Base-by-base conservation (phyloP, 2,888 invertebrate species). In the Melangyna quadrimaculata region DNA sequence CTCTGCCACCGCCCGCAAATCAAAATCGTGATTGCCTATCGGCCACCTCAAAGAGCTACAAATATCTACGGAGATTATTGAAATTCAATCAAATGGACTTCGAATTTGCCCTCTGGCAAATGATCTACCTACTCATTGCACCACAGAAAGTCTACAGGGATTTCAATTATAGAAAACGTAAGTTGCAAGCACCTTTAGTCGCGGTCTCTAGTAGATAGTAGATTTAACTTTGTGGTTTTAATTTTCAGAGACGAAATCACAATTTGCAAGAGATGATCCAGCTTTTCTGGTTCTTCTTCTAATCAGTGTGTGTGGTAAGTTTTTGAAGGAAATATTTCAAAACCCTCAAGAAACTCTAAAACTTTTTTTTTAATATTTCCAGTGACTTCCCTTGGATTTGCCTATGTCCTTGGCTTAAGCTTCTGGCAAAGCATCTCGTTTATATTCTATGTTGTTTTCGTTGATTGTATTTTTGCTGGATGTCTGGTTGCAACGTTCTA, bases 21-120 rank as follows among this genome's bases (percentile, higher is more conserved):
- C 93, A 94, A 89, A 95, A 95, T 89, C 94, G 94, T 59, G 95
- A 95, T 88, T 95, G 95, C 89, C 95, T 96, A 89, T 96, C 96
- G 78, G 98, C 98, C 2, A 96, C 97, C 51, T 95, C 96, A 53
- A 98, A 98, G 93, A 94, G 96, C 86, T 97, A 96, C 92, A 96
- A 96, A 93, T 98, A 98, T 92, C 93, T 98, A 69, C 93, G 97
- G 88, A 94, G 97, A 90, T 93, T 98, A 80, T 94, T 97, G 80
- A 97, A 97, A 92, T 98, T 98, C 90, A 95, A 97, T 90, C 99
- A 99, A 93, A 99, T 99, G 99, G 99, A 99, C 93, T 99, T 99
- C 93, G 98, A 99, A 91, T 99, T 98, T 93, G 99, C 99, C 0
- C 93, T 96, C n/a, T 99, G 99, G 99, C 99, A 99, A 94, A 99